These are phyloP conservation scores for Ciconia maguari DNA, from an alignment of 2,113 vertebrate species.

Conservation along the genomic window DNA sequence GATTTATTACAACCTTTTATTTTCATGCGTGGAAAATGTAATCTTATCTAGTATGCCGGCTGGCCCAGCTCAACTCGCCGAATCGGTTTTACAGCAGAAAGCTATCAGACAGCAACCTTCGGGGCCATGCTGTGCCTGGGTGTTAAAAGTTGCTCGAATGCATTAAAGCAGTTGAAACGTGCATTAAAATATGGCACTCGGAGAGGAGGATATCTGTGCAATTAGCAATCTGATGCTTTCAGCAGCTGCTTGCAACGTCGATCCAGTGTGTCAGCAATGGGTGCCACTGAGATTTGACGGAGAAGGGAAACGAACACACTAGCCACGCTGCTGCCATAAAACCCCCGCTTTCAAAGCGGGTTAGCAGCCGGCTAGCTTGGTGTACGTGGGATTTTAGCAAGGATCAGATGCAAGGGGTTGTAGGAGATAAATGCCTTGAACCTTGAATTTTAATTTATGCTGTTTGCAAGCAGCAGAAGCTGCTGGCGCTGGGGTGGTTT, in stretches of 20 bases:
- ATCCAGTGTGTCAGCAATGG: not conserved
- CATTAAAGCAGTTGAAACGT: not conserved
- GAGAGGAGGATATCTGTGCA: not conserved
- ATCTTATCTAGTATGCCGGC: constrained; percentile 16
- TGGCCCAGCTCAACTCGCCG: not conserved
- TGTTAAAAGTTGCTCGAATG: not conserved
- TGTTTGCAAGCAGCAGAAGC: not conserved
- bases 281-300: not conserved
- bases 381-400: not conserved
- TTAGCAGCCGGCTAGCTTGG: not conserved
- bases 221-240: not conserved
- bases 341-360: not conserved
- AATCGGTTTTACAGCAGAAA: not conserved
- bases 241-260: not conserved
- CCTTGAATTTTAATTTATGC: not conserved
- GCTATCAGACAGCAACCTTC: not conserved
- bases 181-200: not conserved
- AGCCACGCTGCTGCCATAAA: not conserved
- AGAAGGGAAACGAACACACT: not conserved
- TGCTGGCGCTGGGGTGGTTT: not conserved
- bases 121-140: not conserved
- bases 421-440: not conserved
- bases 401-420: not conserved
- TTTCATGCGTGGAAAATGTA: constrained; percentile 41
- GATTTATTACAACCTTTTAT: constrained; percentile 61